These are phyloP conservation scores for Enteromius unitaeniatus DNA, from an alignment of 2,797 vertebrate genomes.

Conservation along the genomic window DNA sequence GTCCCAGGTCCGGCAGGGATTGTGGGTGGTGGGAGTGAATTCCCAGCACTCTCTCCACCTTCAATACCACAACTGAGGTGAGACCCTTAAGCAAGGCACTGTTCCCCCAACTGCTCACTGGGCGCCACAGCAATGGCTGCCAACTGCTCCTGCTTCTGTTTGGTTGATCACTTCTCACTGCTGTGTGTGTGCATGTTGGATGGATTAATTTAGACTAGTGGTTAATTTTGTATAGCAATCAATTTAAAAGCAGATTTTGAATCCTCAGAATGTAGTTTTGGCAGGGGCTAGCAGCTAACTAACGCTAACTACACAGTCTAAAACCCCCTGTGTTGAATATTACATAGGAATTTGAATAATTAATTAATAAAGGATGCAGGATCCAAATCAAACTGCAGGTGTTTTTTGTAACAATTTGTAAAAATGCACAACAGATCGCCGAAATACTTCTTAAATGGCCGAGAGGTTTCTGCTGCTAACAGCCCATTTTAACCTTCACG, in stretches of 20 bases:
- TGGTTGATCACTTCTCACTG: no score
- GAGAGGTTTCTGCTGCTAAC: constrained; percentile 1
- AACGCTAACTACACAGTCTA: background rate
- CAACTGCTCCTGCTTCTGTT: no score
- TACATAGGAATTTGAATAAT: background rate
- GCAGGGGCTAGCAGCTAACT: background rate
- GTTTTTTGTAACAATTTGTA: background rate
- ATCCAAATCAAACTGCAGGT: background rate
- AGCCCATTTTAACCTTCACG: background rate
- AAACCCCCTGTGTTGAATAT: background rate
- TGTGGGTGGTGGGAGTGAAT: no score
- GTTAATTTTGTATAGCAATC: background rate
- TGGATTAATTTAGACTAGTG: background rate
- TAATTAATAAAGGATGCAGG: background rate
- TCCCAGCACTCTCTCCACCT: no score
- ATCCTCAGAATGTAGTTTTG: background rate
- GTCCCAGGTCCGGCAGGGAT: background rate
- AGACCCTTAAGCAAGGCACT: no score
- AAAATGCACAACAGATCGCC: constrained; percentile 3
- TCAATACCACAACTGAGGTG: no score
- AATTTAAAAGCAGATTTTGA: background rate
- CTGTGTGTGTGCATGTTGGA: no score
- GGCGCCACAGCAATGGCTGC: no score
- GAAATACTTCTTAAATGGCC: background rate
- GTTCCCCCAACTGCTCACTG: no score